Evolutionary conservation across 92 coral and sea anemone genomes (phyloP).

Genomic region (Pocillopora meandrina): DNA sequence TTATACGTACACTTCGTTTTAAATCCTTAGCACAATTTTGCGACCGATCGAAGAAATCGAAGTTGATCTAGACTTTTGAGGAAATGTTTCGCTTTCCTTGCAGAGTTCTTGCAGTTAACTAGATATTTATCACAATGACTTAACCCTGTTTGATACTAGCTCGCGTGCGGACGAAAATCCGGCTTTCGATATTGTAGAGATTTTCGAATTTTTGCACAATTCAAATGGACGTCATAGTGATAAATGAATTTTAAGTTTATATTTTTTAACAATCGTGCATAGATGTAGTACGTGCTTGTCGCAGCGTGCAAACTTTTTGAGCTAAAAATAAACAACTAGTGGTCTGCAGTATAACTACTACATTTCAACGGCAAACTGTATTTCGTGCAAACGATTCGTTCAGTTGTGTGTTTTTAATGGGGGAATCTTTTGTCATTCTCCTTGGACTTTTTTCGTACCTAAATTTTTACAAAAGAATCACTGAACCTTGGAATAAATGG

Average conservation of each 20-base stretch:
- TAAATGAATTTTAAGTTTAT: background rate
- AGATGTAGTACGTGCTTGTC: background rate
- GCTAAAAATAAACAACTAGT: slow-evolving; percentile 12
- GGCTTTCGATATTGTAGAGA: too few relatives aligned
- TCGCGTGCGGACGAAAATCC: too few relatives aligned
- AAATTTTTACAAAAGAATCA: background rate
- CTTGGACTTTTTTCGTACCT: background rate
- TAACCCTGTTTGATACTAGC: too few relatives aligned
- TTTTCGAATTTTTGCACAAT: too few relatives aligned
- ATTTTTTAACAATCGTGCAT: background rate
- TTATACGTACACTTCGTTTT: too few relatives aligned
- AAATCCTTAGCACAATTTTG: too few relatives aligned
- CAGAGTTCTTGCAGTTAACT: too few relatives aligned
- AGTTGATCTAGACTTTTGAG: too few relatives aligned
- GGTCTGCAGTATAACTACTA: background rate
- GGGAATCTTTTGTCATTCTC: background rate
- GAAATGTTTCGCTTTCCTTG: too few relatives aligned
- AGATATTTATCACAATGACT: too few relatives aligned
- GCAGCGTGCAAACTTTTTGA: background rate
- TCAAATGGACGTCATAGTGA: too few relatives aligned
- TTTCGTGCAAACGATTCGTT: background rate
- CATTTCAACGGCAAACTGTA: background rate
- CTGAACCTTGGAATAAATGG: background rate
- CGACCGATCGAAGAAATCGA: too few relatives aligned
- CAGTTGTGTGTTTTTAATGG: background rate